A percentile compares a stretch with the other conserved stretches of the same genome.
These are phyloP conservation scores for Cairina moschata DNA, from an alignment of 2,113 vertebrate genomes.

Conservation along the genomic window DNA sequence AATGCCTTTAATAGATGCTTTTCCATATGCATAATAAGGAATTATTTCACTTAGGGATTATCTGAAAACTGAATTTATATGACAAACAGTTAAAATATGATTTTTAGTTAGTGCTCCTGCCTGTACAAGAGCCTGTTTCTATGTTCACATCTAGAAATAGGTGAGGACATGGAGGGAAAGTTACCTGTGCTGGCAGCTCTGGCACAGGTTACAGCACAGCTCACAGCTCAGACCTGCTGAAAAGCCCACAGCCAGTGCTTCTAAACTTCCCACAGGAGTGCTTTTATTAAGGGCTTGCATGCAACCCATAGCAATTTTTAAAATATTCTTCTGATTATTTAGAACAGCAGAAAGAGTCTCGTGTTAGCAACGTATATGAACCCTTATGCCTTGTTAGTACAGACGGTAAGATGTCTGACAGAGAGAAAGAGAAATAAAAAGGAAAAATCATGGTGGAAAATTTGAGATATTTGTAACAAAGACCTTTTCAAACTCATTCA, in stretches of 20 bases:
- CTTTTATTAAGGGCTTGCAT: not conserved
- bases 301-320: not conserved
- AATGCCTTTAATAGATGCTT: constrained; percentile 8
- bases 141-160: not conserved
- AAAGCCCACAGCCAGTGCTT: not conserved
- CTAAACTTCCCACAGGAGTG: not conserved
- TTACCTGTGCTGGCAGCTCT: not conserved
- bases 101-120: not conserved
- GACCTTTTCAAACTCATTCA: not conserved
- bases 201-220: fast-evolving
- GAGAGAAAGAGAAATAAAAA: not conserved
- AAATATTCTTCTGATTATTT: not conserved
- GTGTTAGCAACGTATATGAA: fast-evolving
- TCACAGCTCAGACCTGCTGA: not conserved
- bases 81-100: not conserved
- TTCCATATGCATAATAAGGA: constrained; percentile 35
- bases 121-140: not conserved
- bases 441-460: not conserved
- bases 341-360: not conserved
- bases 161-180: not conserved
- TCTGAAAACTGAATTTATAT: constrained; percentile 14
- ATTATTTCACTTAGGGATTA: constrained; percentile 39
- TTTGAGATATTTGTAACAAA: not conserved
- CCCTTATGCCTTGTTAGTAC: not conserved
- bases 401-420: not conserved